A percentile compares a stretch with the other conserved stretches of the same genome.
Evolutionary conservation across 2,888 invertebrate genomes (phyloP).

Genomic region (Perizoma flavofasciatum): DNA sequence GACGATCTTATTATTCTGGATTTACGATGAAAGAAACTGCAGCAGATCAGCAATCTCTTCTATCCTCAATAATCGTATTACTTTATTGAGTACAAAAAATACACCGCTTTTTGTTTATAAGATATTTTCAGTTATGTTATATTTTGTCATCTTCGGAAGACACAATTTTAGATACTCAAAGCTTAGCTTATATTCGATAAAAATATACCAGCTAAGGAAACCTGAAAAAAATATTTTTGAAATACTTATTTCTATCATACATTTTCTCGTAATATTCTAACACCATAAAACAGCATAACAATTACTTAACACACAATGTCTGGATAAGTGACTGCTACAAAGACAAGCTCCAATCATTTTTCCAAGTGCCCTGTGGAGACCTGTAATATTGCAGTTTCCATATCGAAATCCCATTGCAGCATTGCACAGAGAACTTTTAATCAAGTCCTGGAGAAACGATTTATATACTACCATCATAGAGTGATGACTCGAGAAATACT

Average conservation of each 20-base stretch:
- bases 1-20: conserved; percentile 58
- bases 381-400: conserved; percentile 66
- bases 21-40: conserved; percentile 50
- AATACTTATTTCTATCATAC: too few species aligned
- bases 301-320: conserved; percentile 8
- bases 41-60: too few species aligned
- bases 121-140: too few species aligned
- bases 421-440: conserved; percentile 78
- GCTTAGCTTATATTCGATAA: too few species aligned
- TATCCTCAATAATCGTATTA: too few species aligned
- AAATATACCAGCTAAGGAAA: too few species aligned
- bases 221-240: too few species aligned
- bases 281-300: background rate
- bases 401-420: conserved; percentile 79
- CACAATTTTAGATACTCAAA: too few species aligned
- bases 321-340: conserved; percentile 16
- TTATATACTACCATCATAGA: conserved; percentile 65
- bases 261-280: too few species aligned
- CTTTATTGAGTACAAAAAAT: too few species aligned
- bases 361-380: conserved; percentile 40
- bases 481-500: conserved; percentile 26
- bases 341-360: conserved; percentile 36
- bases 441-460: conserved; percentile 80
- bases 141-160: too few species aligned
- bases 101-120: too few species aligned